Evolutionary conservation across 2,113 vertebrate genomes (phyloP).

Genomic region (Passer montanus): DNA sequence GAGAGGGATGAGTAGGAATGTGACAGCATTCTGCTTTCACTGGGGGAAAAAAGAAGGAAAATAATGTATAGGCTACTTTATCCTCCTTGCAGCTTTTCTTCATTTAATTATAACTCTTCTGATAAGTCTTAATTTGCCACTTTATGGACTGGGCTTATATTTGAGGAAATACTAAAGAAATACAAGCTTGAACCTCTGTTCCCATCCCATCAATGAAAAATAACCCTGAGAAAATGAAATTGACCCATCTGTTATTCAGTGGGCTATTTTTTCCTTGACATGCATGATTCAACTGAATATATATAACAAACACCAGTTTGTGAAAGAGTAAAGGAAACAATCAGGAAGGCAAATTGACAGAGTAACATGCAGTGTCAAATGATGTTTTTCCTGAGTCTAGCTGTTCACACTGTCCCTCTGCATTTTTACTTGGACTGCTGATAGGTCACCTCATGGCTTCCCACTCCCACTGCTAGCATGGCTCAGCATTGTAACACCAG

Average conservation of each 20-base stretch:
- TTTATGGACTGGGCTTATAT: not conserved
- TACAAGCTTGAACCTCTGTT: not conserved
- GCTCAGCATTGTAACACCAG: not conserved
- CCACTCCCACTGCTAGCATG: not conserved
- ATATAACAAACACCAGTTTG: not conserved
- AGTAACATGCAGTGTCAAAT: not conserved
- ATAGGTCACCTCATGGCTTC: not conserved
- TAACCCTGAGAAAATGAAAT: not conserved
- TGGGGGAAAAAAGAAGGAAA: not conserved
- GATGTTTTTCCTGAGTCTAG: not conserved
- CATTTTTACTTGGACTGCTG: not conserved
- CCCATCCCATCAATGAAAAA: not conserved
- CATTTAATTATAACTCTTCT: not conserved
- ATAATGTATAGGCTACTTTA: not conserved
- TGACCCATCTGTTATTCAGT: not conserved
- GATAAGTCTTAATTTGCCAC: not conserved
- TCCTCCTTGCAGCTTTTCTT: not conserved
- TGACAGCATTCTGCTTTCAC: not conserved
- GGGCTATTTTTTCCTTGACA: not conserved
- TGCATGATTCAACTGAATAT: not conserved
- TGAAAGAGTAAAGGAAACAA: not conserved
- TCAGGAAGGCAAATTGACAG: not conserved
- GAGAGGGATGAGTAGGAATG: not conserved
- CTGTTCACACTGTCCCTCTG: not conserved
- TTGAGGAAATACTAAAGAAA: not conserved